These are phyloP conservation scores for Petaurus breviceps DNA, from an alignment of 2,113 vertebrate species.

Conservation along the genomic window DNA sequence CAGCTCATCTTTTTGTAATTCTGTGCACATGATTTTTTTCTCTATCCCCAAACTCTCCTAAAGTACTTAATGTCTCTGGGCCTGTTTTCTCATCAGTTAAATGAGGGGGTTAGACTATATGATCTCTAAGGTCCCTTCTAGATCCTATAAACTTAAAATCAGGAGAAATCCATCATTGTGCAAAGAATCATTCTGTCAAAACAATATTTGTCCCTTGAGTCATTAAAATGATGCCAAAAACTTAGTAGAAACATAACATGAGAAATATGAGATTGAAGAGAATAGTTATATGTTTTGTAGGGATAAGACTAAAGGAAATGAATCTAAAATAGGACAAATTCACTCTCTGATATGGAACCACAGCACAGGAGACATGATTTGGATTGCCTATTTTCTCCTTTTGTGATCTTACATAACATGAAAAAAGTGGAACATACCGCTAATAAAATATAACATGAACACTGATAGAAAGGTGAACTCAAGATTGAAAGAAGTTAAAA, in stretches of 20 bases:
- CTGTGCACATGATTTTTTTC: conserved; percentile 24
- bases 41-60: conserved; percentile 41
- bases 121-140: neutral
- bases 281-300: conserved; percentile 40
- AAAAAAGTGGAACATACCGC: conserved; percentile 45
- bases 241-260: neutral
- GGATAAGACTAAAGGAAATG: conserved; percentile 41
- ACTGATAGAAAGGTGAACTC: conserved; percentile 70
- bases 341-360: conserved; percentile 31
- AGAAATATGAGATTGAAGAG: conserved; percentile 45
- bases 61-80: neutral
- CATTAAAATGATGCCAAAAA: conserved; percentile 33
- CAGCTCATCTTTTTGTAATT: conserved; percentile 22
- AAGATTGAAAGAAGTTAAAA: conserved; percentile 70
- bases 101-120: neutral
- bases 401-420: conserved; percentile 53
- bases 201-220: conserved; percentile 54
- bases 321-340: conserved; percentile 52
- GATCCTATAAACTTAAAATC: neutral
- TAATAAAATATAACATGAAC: conserved; percentile 61
- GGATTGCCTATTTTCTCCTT: neutral
- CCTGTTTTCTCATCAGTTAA: neutral
- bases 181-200: conserved; percentile 34
- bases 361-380: neutral
- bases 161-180: neutral